These are phyloP conservation scores for Trichechus manatus DNA, from an alignment of 2,113 vertebrate species.

Conservation along the genomic window DNA sequence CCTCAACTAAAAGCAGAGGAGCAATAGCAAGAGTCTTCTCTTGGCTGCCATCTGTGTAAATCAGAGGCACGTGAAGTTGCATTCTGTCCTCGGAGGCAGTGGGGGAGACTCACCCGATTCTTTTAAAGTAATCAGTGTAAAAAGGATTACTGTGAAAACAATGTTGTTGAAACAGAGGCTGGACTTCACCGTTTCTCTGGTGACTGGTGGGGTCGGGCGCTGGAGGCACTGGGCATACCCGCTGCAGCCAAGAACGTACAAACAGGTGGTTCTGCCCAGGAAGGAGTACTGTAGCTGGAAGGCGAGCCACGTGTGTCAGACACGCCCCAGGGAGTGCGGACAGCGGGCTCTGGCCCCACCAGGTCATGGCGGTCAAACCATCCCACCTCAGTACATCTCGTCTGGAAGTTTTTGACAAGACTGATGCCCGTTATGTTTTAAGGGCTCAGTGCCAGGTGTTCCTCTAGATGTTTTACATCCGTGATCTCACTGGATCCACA, in stretches of 20 bases:
- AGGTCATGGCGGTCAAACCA: neutral
- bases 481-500: neutral
- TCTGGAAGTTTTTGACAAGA: rapidly evolving
- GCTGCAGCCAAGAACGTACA: neutral
- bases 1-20: neutral
- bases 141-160: neutral
- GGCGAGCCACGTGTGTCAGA: neutral
- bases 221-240: rapidly evolving
- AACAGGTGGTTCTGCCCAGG: neutral
- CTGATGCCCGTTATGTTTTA: rapidly evolving
- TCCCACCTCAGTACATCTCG: neutral
- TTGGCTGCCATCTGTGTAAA: neutral
- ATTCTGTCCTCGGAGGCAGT: neutral
- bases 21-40: neutral
- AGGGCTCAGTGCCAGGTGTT: too few relatives aligned
- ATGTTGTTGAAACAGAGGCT: neutral
- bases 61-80: neutral
- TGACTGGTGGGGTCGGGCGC: neutral
- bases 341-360: rapidly evolving
- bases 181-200: rapidly evolving
- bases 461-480: neutral
- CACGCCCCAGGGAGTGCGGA: neutral
- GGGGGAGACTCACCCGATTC: neutral
- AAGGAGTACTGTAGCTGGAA: neutral
- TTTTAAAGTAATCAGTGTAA: neutral